Evolutionary conservation across 2,888 invertebrate species (phyloP).

Genomic region (Macroteleia sp.): DNA sequence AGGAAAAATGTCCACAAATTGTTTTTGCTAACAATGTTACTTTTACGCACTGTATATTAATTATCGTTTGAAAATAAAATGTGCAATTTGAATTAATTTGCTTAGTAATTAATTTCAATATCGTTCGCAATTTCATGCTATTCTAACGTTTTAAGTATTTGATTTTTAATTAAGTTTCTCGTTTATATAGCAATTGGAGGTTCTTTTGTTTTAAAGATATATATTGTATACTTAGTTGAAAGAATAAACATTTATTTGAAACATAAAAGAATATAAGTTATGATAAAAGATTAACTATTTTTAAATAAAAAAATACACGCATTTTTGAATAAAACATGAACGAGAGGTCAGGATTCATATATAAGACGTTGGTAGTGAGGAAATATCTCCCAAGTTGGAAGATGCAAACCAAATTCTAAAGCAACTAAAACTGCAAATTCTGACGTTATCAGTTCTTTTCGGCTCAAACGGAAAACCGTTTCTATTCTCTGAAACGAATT

Average conservation of each 20-base stretch:
- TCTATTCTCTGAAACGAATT: constrained; percentile 90
- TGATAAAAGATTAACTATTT: neutral
- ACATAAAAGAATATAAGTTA: constrained; percentile 25
- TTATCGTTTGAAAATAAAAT: too few relatives aligned
- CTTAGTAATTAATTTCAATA: neutral
- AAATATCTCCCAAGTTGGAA: constrained; percentile 95
- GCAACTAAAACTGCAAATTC: constrained; percentile 98
- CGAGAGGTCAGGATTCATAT: constrained; percentile 92
- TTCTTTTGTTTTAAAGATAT: constrained; percentile 7
- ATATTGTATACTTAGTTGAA: constrained; percentile 31
- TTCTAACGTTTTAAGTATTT: neutral
- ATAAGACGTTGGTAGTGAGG: constrained; percentile 97
- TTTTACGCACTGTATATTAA: too few relatives aligned
- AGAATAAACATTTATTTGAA: constrained; percentile 46
- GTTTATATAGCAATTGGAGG: constrained; percentile 10
- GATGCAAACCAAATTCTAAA: constrained; percentile 96
- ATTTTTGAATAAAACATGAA: constrained; percentile 24
- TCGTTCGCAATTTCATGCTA: neutral
- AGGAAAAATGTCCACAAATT: too few relatives aligned
- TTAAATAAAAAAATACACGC: constrained; percentile 41
- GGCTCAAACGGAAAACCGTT: constrained; percentile 94
- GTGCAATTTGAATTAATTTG: too few relatives aligned
- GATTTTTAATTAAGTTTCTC: neutral
- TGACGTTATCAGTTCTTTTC: constrained; percentile 94
- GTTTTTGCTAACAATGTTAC: too few relatives aligned